phyloP scores from a whole-genome alignment of 2,797 vertebrate species.

The Poecilia picta region DNA sequence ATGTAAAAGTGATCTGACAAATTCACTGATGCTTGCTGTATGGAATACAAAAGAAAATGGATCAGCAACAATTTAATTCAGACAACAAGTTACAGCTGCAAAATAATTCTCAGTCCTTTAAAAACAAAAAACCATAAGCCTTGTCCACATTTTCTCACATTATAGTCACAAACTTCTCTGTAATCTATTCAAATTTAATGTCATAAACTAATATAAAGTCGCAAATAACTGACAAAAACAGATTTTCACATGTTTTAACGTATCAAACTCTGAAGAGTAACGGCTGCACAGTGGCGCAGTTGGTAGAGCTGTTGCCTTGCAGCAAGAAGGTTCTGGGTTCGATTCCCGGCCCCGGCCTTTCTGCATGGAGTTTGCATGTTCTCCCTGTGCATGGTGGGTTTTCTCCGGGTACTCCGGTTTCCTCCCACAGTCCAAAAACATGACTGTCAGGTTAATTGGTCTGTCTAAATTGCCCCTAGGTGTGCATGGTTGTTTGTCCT shows the following conservation, averaged over 20 bases:
- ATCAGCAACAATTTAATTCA: conserved; percentile 20
- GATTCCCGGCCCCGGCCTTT: too few species aligned
- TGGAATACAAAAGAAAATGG: conserved; percentile 32
- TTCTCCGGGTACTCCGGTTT: too few species aligned
- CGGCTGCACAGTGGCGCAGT: too few species aligned
- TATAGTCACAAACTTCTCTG: background rate
- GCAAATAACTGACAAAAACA: background rate
- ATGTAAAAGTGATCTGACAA: conserved; percentile 41
- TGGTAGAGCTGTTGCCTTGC: too few species aligned
- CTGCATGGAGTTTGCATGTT: too few species aligned
- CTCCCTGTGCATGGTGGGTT: too few species aligned
- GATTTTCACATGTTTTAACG: background rate
- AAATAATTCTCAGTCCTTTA: background rate
- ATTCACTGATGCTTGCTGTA: conserved; percentile 40
- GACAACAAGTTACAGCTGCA: background rate
- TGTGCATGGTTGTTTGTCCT: too few species aligned
- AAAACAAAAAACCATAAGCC: background rate
- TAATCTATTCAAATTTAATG: background rate
- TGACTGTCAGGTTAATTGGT: too few species aligned
- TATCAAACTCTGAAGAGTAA: background rate
- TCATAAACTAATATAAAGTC: background rate
- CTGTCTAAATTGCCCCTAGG: too few species aligned
- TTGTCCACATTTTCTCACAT: background rate
- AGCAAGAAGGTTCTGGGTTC: too few species aligned
- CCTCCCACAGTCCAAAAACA: too few species aligned